A percentile compares a stretch with the other conserved stretches of the same genome.
phyloP scores from a whole-genome alignment of 2,113 vertebrate species.

The Mellivora capensis region DNA sequence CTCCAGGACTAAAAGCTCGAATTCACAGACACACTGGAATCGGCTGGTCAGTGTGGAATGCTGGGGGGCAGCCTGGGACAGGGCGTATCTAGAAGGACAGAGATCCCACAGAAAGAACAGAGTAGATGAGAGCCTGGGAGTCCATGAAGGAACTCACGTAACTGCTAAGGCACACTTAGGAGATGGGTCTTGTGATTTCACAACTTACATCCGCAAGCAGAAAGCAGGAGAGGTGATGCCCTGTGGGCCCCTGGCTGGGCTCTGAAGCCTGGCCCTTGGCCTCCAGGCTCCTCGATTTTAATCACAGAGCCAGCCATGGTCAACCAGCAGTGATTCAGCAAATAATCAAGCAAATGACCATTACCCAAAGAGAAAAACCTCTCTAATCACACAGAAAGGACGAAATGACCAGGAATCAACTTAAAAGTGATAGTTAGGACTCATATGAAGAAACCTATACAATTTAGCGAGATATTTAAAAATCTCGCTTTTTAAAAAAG shows the following conservation, averaged over 20 bases:
- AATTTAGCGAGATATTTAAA: not conserved
- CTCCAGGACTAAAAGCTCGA: not conserved
- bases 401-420: not conserved
- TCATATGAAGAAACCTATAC: not conserved
- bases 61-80: not conserved
- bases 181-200: not conserved
- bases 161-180: not conserved
- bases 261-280: accelerated
- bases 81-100: not conserved
- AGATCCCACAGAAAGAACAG: not conserved
- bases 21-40: not conserved
- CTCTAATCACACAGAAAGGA: not conserved
- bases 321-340: not conserved
- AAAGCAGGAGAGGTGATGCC: not conserved
- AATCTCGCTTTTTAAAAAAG: no score
- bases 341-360: not conserved
- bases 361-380: not conserved
- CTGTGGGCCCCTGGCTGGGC: accelerated
- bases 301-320: not conserved
- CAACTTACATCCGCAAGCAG: not conserved
- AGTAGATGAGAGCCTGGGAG: not conserved
- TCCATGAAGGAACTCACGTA: not conserved
- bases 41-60: not conserved
- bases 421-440: not conserved
- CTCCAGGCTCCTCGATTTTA: not conserved